phyloP scores from a whole-genome alignment of 2,888 invertebrate species.

The Eurytoma californica region DNA sequence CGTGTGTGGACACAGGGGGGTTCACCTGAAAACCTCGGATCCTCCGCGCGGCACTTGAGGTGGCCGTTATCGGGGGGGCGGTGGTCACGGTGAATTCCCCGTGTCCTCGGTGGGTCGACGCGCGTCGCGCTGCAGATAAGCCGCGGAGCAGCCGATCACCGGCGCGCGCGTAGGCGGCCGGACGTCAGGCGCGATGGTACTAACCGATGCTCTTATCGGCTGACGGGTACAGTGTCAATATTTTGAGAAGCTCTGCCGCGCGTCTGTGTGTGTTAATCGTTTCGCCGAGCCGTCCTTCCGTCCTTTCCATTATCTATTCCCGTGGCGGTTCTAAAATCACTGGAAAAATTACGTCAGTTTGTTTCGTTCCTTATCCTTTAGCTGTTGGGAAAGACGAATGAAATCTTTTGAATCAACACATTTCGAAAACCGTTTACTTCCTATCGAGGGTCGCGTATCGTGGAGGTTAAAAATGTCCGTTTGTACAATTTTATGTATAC shows the following conservation, averaged over 20 bases:
- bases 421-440: no score
- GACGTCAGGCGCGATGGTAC: slow-evolving; percentile 4
- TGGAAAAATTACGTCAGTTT: no score
- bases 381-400: no score
- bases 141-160: background rate
- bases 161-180: background rate
- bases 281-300: background rate
- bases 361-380: no score
- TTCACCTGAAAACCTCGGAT: background rate
- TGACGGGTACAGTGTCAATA: slow-evolving; percentile 38
- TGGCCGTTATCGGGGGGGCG: background rate
- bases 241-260: slow-evolving; percentile 23
- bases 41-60: background rate
- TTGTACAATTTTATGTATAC: no score
- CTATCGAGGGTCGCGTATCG: no score
- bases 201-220: slow-evolving; percentile 25
- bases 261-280: background rate
- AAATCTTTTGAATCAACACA: no score
- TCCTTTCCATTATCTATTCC: background rate
- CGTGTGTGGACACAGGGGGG: background rate
- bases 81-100: background rate
- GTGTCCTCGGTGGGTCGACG: slow-evolving; percentile 17
- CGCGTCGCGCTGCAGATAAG: slow-evolving; percentile 14
- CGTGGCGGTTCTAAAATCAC: no score
- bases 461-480: no score